These are phyloP conservation scores for Mesocentrotus franciscanus DNA, from an alignment of 53 echinoderm and acorn worm genomes.

Conservation along the genomic window DNA sequence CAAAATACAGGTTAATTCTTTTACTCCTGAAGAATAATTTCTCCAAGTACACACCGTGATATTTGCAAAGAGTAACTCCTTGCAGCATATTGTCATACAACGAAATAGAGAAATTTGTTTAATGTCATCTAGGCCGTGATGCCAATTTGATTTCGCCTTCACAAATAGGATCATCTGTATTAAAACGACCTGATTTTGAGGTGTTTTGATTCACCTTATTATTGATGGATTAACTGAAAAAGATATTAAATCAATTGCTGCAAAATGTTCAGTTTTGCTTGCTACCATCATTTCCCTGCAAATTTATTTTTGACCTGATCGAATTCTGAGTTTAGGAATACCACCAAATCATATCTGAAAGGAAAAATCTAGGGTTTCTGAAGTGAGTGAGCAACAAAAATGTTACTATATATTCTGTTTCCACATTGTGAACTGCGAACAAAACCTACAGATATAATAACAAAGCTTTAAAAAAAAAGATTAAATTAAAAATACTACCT, in stretches of 20 bases:
- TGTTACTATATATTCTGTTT: not conserved
- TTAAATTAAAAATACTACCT: not conserved
- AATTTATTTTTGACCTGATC: not conserved
- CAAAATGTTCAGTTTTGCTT: not conserved
- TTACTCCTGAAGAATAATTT: not conserved
- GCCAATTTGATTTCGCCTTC: not conserved
- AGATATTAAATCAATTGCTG: not conserved
- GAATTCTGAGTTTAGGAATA: not conserved
- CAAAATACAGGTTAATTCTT: constrained; percentile 8
- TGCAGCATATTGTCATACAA: constrained; percentile 32
- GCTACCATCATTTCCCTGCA: not conserved
- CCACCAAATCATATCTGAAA: not conserved
- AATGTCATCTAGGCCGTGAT: not conserved
- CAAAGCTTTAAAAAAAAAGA: not conserved
- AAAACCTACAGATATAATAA: not conserved
- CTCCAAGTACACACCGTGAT: not conserved
- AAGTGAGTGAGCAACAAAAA: not conserved
- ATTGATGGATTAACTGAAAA: not conserved
- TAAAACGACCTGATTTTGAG: not conserved
- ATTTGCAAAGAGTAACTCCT: constrained; percentile 27
- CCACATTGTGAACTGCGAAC: not conserved
- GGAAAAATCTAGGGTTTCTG: not conserved
- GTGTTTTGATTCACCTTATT: not conserved
- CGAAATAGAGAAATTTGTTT: not conserved
- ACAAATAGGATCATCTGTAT: not conserved